Conservation (phyloP, 2,888 invertebrate species). For the Phoenoteleia sp. region DNA sequence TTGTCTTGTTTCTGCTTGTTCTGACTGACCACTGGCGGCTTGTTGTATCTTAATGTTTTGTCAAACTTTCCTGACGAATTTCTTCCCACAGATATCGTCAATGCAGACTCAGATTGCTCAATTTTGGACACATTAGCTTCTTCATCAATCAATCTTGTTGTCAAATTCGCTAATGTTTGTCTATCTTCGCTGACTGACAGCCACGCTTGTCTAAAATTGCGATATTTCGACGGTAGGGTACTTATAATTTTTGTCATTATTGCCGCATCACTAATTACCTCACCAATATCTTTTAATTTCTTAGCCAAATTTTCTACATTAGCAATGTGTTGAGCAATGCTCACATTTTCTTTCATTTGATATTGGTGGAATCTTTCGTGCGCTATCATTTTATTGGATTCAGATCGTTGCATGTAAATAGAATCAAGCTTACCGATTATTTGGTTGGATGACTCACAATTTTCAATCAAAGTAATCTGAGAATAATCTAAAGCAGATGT, state of each 20-base stretch:
- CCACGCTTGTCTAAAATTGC: constrained; percentile 57
- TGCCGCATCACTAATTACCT: constrained; percentile 54
- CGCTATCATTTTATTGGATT: constrained; percentile 57
- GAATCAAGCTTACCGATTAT: constrained; percentile 47
- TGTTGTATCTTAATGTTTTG: not conserved
- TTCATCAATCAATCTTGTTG: constrained; percentile 33
- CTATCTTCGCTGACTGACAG: constrained; percentile 40
- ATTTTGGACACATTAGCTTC: constrained; percentile 18
- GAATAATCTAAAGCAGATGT: constrained; percentile 51
- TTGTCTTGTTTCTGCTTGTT: not conserved
- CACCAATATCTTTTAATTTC: constrained; percentile 37
- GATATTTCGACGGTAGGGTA: constrained; percentile 41
- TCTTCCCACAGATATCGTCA: not conserved
- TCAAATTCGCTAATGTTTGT: constrained; percentile 58
- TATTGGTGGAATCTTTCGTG: constrained; percentile 47
- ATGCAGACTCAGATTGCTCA: constrained; percentile 24
- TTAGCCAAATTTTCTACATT: constrained; percentile 51
- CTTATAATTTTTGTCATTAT: constrained; percentile 56
- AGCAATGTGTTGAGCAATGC: constrained; percentile 42
- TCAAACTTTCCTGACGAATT: not conserved
- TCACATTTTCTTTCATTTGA: constrained; percentile 10
- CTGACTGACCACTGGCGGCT: not conserved
- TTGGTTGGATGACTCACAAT: constrained; percentile 24
- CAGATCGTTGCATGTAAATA: constrained; percentile 41
- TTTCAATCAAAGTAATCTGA: constrained; percentile 51